phyloP scores from a whole-genome alignment of 1,140 invertebrate genomes.

The Drosophila mauritiana region DNA sequence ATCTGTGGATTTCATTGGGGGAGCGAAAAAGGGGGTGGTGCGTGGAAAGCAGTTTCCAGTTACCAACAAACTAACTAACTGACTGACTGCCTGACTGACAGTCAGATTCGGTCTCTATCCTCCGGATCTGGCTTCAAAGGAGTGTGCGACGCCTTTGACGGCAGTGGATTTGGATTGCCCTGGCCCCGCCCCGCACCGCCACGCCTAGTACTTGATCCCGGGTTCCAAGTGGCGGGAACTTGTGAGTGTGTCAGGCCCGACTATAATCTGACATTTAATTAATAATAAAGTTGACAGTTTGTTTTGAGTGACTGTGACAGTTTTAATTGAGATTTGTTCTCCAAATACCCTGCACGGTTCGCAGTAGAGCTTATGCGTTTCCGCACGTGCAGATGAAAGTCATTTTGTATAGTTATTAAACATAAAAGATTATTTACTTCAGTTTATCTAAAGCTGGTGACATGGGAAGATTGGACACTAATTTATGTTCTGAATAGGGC shows the following conservation, averaged over 20 bases:
- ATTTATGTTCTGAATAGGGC: too few relatives aligned
- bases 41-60: constrained; percentile 2
- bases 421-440: not conserved
- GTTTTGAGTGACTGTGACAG: constrained; percentile 83
- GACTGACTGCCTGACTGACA: constrained; percentile 49
- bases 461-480: not conserved
- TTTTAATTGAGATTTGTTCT: constrained; percentile 83
- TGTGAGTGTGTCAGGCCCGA: constrained; percentile 53
- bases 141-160: constrained; percentile 69
- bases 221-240: constrained; percentile 5
- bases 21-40: constrained; percentile 1
- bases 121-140: constrained; percentile 62
- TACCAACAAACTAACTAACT: constrained; percentile 28
- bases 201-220: not conserved
- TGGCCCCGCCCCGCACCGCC: constrained; percentile 16
- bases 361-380: constrained; percentile 39
- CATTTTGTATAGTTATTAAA: not conserved
- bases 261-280: constrained; percentile 84
- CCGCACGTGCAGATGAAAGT: not conserved
- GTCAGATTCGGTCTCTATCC: constrained; percentile 62
- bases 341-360: constrained; percentile 40
- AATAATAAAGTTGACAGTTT: constrained; percentile 84
- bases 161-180: constrained; percentile 47
- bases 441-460: not conserved
- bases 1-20: constrained; percentile 38